Base-by-base conservation (phyloP, 2,797 vertebrate genomes). In the Monodelphis domestica region DNA sequence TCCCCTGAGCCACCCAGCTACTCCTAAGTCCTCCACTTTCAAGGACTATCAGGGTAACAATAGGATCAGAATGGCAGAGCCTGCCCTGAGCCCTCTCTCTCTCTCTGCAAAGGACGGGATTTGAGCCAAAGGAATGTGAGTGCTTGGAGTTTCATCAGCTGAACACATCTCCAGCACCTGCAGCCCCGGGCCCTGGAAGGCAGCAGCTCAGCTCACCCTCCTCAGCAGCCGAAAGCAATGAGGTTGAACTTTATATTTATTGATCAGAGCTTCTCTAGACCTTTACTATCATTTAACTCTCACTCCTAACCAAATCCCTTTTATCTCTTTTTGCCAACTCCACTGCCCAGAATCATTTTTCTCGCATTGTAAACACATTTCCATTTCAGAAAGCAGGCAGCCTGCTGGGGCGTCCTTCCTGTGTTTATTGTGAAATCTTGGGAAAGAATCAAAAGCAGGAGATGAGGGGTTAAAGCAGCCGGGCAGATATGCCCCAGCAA, bases 231-330 rank as follows among this genome's bases (percentile, higher is more conserved):
- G 30, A 96, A 95, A 95, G 95, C 96, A 96, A 93, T 87, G 95
- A 96, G 54, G 59, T 59, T 97, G 96, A 97, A 97, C 95, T 92
- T 97, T 53, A 56, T 93, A 95, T 97, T 97, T 97, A 96, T 91
- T 78, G 94, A 96, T 97, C 93, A 88, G 0, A 3, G 70, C 78
- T 97, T 91, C 95, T 96, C 84, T 88, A 97, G 96, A 94, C 95
- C 95, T 96, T 95, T 91, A 12, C 93, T 94, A 95, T 92, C 91
- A 92, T 94, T 92, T 91, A 97, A 89, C 0, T 0, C 91, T 95
- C 38, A 0, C 96, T 97, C 97, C 88, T 95, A 95, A 95, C 92
- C 88, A 94, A 91, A 95, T 78, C 94, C 84, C 63, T 52, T 97
- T 96, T 97, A 94, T 95, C 95, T 94, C 90, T 15, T 55, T 95